phyloP scores from a whole-genome alignment of 2,888 invertebrate genomes.

The Ptilodon capucinus region DNA sequence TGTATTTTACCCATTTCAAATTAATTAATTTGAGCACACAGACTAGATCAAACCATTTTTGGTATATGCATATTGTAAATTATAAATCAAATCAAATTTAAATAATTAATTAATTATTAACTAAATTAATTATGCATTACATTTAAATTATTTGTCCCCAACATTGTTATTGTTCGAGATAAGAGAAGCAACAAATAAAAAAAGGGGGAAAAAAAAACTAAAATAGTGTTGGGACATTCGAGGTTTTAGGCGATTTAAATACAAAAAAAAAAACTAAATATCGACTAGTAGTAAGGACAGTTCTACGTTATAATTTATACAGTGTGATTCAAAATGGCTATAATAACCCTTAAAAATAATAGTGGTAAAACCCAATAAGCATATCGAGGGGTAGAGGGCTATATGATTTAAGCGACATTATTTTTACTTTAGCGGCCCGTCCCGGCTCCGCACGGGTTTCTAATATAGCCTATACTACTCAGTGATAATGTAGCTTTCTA shows the following conservation, averaged over 20 bases:
- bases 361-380: too few species aligned
- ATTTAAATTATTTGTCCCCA: conserved; percentile 8
- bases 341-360: too few species aligned
- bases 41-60: conserved; percentile 68
- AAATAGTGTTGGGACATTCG: neutral
- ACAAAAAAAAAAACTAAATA: conserved; percentile 9
- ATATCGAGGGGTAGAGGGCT: too few species aligned
- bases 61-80: conserved; percentile 39
- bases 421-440: too few species aligned
- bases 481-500: too few species aligned
- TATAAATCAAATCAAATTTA: neutral
- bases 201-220: too few species aligned
- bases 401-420: too few species aligned
- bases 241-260: neutral
- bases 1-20: conserved; percentile 5
- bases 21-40: conserved; percentile 48
- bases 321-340: too few species aligned
- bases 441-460: too few species aligned
- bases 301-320: too few species aligned
- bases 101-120: neutral
- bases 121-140: too few species aligned
- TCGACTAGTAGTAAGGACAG: conserved; percentile 37
- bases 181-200: neutral
- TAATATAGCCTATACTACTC: too few species aligned
- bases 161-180: neutral